phyloP scores from a whole-genome alignment of 2,888 invertebrate genomes.

The Taphrorychus bicolor region DNA sequence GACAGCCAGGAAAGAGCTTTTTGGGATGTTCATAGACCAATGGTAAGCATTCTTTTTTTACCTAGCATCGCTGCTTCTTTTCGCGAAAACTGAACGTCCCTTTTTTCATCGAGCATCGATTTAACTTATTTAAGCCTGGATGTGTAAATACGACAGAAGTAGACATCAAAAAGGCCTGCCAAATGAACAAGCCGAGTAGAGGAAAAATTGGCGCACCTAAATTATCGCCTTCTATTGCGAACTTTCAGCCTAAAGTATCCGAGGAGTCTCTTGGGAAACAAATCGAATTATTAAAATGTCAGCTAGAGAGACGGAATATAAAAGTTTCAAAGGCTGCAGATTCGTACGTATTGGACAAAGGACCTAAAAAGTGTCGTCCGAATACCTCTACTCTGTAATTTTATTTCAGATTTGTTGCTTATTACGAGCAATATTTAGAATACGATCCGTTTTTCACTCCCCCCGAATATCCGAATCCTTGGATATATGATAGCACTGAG shows the following conservation, averaged over 20 bases:
- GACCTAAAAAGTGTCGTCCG: not conserved
- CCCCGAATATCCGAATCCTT: constrained; percentile 95
- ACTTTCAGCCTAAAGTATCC: constrained; percentile 48
- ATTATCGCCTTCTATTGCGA: constrained; percentile 65
- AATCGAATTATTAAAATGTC: constrained; percentile 75
- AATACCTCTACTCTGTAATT: not conserved
- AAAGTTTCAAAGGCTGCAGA: constrained; percentile 94
- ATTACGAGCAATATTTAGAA: constrained; percentile 94
- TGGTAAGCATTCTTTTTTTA: constrained; percentile 72
- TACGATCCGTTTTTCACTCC: constrained; percentile 95
- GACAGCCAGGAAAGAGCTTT: constrained; percentile 99
- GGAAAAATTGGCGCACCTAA: constrained; percentile 63
- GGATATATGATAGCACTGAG: constrained; percentile 95
- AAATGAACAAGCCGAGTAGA: constrained; percentile 64
- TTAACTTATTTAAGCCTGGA: constrained; percentile 75
- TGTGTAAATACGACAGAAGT: constrained; percentile 99
- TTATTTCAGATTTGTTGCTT: constrained; percentile 76
- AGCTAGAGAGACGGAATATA: constrained; percentile 86
- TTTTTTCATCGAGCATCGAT: not conserved
- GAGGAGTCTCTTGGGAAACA: constrained; percentile 67
- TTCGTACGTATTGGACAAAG: constrained; percentile 70
- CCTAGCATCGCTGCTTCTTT: too few relatives aligned
- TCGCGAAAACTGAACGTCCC: not conserved
- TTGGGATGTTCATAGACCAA: constrained; percentile 99
- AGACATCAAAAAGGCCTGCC: constrained; percentile 95